phyloP scores from a whole-genome alignment of 1,140 invertebrate genomes.

The Camponotus vicinus region DNA sequence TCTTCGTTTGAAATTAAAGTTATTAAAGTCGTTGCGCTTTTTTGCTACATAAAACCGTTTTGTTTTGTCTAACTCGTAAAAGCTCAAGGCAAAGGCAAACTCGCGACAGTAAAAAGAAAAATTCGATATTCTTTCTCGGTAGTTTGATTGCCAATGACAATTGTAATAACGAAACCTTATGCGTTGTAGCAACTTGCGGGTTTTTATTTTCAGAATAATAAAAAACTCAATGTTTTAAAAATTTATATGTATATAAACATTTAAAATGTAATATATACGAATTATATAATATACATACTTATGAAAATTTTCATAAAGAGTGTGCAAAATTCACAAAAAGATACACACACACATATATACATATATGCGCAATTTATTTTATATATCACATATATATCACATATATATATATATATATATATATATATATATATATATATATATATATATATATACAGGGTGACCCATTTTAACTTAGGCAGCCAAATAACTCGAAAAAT shows the following conservation, averaged over 20 bases:
- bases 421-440: not conserved
- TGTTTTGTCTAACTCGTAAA: conserved; percentile 11
- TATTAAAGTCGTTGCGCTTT: not conserved
- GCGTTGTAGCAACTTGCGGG: too few species aligned
- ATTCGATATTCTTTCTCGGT: not conserved
- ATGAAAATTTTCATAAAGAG: not conserved
- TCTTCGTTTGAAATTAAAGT: not conserved
- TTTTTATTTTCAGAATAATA: too few species aligned
- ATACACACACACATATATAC: not conserved
- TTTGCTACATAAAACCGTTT: conserved; percentile 17
- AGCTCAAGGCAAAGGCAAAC: not conserved
- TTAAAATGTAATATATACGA: too few species aligned
- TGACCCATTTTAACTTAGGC: too few species aligned
- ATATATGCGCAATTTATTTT: too few species aligned
- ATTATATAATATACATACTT: not conserved
- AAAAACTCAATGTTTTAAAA: too few species aligned
- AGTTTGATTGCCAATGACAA: not conserved
- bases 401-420: too few species aligned
- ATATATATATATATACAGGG: too few species aligned
- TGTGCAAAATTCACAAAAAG: not conserved
- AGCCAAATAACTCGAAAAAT: too few species aligned
- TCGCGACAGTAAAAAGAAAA: not conserved
- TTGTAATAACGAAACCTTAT: not conserved
- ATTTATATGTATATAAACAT: too few species aligned
- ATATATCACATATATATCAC: too few species aligned